Percentiles rank a stretch among this genome's conserved stretches.
Evolutionary conservation across 2,888 invertebrate species (phyloP).

Genomic region (Lasioglossum oenotherae): DNA sequence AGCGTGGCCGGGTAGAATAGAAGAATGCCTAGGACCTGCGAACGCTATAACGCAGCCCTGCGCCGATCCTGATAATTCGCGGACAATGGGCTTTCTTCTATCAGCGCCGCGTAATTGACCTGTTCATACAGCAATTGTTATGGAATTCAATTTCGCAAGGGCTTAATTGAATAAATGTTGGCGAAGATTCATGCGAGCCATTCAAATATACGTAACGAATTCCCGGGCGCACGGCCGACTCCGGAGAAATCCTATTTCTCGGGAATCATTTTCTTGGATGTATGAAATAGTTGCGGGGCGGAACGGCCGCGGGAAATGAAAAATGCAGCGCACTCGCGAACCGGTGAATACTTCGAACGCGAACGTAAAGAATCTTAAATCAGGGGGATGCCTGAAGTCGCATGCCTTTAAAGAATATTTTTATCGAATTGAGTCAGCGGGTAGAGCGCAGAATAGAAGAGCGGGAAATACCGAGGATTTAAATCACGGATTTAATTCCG

Average conservation of each 20-base stretch:
- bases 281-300: neutral
- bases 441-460: neutral
- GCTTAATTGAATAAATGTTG: neutral
- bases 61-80: neutral
- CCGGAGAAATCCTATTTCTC: neutral
- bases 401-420: neutral
- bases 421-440: neutral
- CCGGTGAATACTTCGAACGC: conserved; percentile 8
- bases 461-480: neutral
- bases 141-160: neutral
- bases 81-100: conserved; percentile 4
- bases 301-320: neutral
- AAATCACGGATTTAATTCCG: conserved; percentile 5
- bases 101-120: conserved; percentile 12
- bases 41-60: neutral
- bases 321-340: conserved; percentile 2
- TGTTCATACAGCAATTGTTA: neutral
- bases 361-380: neutral
- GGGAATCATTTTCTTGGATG: neutral
- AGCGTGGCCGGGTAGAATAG: neutral
- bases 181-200: neutral
- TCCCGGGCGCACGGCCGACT: neutral
- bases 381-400: neutral
- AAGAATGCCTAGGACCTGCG: neutral
- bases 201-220: conserved; percentile 3